These are phyloP conservation scores for Balaeniceps rex DNA, from an alignment of 2,113 vertebrate genomes.

Conservation along the genomic window DNA sequence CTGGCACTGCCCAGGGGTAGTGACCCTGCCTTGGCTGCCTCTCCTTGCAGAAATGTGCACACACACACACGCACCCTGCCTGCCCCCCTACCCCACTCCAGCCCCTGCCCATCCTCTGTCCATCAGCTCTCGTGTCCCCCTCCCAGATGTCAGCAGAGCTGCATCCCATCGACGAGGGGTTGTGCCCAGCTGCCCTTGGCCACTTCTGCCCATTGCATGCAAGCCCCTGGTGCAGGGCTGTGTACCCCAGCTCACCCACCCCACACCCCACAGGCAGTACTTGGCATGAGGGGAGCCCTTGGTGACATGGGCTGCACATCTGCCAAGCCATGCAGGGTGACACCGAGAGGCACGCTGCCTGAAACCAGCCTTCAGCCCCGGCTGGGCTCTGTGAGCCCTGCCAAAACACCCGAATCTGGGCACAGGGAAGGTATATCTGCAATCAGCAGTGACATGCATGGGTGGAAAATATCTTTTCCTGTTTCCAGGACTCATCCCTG, in stretches of 20 bases:
- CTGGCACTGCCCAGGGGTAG: background rate
- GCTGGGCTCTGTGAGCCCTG: accelerated
- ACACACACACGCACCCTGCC: background rate
- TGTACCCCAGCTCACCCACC: background rate
- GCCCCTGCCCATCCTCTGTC: background rate
- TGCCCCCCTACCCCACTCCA: background rate
- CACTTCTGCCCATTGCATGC: background rate
- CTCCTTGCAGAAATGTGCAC: background rate
- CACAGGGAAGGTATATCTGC: background rate
- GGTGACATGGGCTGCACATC: background rate
- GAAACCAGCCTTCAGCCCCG: background rate
- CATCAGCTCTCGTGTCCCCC: background rate
- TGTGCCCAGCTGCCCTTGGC: background rate
- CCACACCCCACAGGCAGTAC: background rate
- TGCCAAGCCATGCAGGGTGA: background rate
- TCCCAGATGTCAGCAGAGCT: background rate
- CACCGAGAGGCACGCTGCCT: background rate
- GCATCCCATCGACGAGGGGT: accelerated
- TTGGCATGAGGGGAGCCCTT: background rate
- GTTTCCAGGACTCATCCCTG: background rate
- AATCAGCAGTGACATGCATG: background rate
- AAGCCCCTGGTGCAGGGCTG: background rate
- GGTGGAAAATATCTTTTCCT: background rate
- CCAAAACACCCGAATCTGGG: background rate
- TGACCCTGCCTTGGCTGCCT: background rate